Percentiles rank a stretch among this genome's conserved stretches.
These are phyloP conservation scores for Fragum whitleyi DNA, from an alignment of 2,888 invertebrate genomes.

Conservation along the genomic window DNA sequence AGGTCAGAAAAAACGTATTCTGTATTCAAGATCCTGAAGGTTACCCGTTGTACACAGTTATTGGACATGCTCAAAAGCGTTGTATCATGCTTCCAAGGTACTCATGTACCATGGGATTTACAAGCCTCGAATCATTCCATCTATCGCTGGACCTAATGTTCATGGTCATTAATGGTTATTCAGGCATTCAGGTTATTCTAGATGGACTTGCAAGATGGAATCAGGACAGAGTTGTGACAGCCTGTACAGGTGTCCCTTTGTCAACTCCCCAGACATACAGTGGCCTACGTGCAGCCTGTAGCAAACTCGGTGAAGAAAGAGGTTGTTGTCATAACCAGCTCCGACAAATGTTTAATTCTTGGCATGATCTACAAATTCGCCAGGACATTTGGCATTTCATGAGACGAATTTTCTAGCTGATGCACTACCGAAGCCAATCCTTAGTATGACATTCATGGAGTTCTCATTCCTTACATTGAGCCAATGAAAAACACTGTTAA, in stretches of 20 bases:
- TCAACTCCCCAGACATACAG: conserved; percentile 29
- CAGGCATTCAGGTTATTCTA: conserved; percentile 59
- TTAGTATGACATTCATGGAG: conserved; percentile 33
- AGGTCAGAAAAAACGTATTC: conserved; percentile 55
- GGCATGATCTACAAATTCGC: too few relatives aligned
- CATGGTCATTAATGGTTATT: conserved; percentile 49
- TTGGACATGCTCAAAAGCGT: conserved; percentile 64
- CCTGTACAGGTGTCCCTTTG: background rate
- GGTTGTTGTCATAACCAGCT: too few relatives aligned
- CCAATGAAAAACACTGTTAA: conserved; percentile 52
- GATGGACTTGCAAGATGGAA: conserved; percentile 63
- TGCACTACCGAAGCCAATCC: too few relatives aligned
- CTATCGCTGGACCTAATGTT: conserved; percentile 68
- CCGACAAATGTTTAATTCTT: too few relatives aligned
- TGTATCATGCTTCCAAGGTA: conserved; percentile 60
- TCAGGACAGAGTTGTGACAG: conserved; percentile 44
- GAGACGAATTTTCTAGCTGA: too few relatives aligned
- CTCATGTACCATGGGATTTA: conserved; percentile 70
- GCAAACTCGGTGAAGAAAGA: conserved; percentile 30
- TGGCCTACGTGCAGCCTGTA: conserved; percentile 37
- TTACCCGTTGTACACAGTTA: too few relatives aligned
- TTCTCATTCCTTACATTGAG: conserved; percentile 16
- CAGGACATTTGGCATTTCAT: too few relatives aligned
- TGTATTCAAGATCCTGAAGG: conserved; percentile 68
- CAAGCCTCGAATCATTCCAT: conserved; percentile 73